Evolutionary conservation across 1,140 invertebrate genomes (phyloP).

Genomic region (Pygmarrhopalites habei): DNA sequence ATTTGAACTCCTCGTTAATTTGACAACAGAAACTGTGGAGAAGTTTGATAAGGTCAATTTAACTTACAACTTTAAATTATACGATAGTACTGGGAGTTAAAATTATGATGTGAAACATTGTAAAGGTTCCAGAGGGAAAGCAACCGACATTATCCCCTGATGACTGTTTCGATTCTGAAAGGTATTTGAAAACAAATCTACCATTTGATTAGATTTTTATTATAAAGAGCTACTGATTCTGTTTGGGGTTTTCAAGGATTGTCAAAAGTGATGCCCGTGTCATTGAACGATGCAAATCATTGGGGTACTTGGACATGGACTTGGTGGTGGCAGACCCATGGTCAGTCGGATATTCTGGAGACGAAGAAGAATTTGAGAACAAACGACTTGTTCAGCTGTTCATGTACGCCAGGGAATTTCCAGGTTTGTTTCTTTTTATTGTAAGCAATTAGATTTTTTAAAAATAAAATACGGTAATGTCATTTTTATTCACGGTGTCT

Average conservation of each 20-base stretch:
- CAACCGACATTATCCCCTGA: constrained; percentile 34
- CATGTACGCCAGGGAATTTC: constrained; percentile 33
- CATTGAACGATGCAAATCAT: constrained; percentile 18
- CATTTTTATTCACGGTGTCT: not conserved
- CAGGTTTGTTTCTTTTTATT: too few species aligned
- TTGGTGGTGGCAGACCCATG: constrained; percentile 35
- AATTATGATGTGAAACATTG: too few species aligned
- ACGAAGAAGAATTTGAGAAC: constrained; percentile 28
- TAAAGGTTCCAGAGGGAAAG: constrained; percentile 14
- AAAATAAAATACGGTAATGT: not conserved
- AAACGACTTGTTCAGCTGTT: constrained; percentile 34
- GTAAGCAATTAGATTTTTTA: not conserved
- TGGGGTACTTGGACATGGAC: constrained; percentile 26
- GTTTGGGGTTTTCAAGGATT: too few species aligned
- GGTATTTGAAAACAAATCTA: too few species aligned
- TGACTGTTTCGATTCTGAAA: constrained; percentile 32
- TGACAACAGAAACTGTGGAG: constrained; percentile 22
- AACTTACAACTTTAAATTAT: too few species aligned
- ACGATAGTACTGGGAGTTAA: too few species aligned
- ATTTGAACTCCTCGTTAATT: constrained; percentile 26
- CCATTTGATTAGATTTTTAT: too few species aligned
- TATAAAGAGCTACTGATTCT: too few species aligned
- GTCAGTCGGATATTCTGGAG: constrained; percentile 31
- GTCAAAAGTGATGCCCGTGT: constrained; percentile 19
- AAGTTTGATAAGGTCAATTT: constrained; percentile 13